phyloP scores from a whole-genome alignment of 2,113 vertebrate genomes.

The Coregonus clupeaformis region DNA sequence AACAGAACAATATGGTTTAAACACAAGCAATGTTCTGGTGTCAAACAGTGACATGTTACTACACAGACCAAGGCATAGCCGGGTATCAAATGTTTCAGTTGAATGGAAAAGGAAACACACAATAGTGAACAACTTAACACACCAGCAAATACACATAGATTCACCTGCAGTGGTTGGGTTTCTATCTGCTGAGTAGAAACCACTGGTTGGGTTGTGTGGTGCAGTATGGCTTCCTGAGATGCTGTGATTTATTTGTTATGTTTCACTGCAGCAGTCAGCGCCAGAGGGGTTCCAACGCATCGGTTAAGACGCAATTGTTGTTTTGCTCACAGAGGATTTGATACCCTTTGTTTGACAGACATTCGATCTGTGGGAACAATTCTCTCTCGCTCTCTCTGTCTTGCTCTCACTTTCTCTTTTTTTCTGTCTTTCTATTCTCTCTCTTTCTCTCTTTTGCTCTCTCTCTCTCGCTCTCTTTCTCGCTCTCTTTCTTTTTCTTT shows the following conservation, averaged over 20 bases:
- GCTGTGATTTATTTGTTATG: conserved; percentile 61
- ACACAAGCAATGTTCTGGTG: not conserved
- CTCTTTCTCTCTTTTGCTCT: conserved; percentile 25
- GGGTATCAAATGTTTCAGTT: not conserved
- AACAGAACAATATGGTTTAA: not conserved
- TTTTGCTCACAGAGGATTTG: conserved; percentile 62
- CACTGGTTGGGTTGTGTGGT: conserved; percentile 48
- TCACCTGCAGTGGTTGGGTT: conserved; percentile 40
- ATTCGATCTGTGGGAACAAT: conserved; percentile 66
- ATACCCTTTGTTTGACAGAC: conserved; percentile 63
- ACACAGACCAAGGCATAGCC: not conserved
- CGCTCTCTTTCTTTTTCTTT: not conserved
- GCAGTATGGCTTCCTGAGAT: conserved; percentile 54
- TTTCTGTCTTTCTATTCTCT: conserved; percentile 5
- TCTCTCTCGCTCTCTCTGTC: conserved; percentile 24
- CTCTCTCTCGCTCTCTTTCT: conserved; percentile 1
- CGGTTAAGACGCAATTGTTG: conserved; percentile 63
- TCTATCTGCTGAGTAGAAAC: conserved; percentile 42
- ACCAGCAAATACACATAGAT: conserved; percentile 34
- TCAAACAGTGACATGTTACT: not conserved
- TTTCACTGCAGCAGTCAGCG: conserved; percentile 51
- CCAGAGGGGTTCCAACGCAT: conserved; percentile 51
- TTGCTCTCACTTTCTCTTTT: conserved; percentile 14
- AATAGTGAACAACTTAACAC: conserved; percentile 13
- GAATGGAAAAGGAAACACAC: not conserved